Base-by-base conservation (phyloP, 2,888 invertebrate species). In the Antitype chi region DNA sequence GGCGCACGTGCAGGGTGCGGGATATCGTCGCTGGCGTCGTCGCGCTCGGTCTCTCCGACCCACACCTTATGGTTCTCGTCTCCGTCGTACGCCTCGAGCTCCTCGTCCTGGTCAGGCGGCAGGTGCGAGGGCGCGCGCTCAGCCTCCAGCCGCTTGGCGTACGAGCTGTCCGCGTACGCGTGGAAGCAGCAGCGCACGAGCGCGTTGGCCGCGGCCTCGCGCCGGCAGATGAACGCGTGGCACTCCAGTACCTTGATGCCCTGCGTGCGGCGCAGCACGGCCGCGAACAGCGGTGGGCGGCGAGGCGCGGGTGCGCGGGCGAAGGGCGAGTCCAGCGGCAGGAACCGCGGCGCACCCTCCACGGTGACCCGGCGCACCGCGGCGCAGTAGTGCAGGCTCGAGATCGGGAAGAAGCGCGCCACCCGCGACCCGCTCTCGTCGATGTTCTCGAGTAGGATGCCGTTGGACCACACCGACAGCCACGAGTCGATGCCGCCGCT, bases 231-330 rank as follows among this genome's bases (percentile, higher is more conserved):
- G 95, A 99, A 99, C 84, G 99, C 99, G 96, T 99, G 99, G 97
- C 99, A 99, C 96, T 99, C 99, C 84, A 99, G 97, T 76, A 99
- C 99, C 96, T 99, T 99, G 89, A 99, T 99, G 73, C 99, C 99
- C 70, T 98, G 98, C 67, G 99, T 99, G 86, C 99, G 97, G 69
- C 99, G 97, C 89, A 99, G 97, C 82, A 99, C 99, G 89, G 99
- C 99, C 62, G 99, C 99, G 95, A 99, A 99, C 82, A 99, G 97
- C 49, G 99, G 99, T 76, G 99, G 99, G 94, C 99, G 99, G 85
- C 98, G 98, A 75, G 99, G 98, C 87, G 99, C 98, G 38, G 99
- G 99, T 86, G 99, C 98, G 76, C 99, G 97, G 15, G 99, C 99
- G 94, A 99, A 99, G 68, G 99, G 99, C 79, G 99, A 99, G 94